Base-by-base conservation (phyloP, 2,888 invertebrate species). In the Sicus ferrugineus region DNA sequence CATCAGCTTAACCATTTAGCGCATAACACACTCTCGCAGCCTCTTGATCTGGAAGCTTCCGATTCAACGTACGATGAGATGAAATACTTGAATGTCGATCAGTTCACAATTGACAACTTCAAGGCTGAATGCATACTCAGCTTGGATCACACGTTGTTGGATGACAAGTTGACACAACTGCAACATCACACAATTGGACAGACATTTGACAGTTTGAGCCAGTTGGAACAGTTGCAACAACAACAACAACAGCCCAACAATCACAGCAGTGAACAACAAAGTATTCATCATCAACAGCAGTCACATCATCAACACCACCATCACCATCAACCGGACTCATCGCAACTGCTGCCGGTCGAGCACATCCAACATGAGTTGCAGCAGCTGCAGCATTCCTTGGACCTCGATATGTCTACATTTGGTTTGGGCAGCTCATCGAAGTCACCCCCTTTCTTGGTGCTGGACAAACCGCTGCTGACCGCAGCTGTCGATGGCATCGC, bases 31-130 rank as follows among this genome's bases (percentile, higher is more conserved):
- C 23, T 59, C 23, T 56, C 46, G 3, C 31, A 61, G 14, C 42
- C 63, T 3, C 56, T 67, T 7, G 70, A 70, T 21, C 54, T 66
- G 19, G 67, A 67, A 21, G 50, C 59, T 16, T 67, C 67, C 42
- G 54, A 67, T 46, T 83, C 85, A 54, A 81, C 83, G 42, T 85
- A 85, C 68, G 85, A 86, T 65, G 86, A 84, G 75, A 85, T 85
- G 79, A 85, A 86, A 75, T 86, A 84, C 74, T 79, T 86, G 58
- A 84, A 83, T 74, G 85, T 85, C 65, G 86, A 86, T 76, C 85
- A 86, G 73, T 86, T 85, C 69, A 84, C 84, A 72, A 86, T 86
- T 72, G 86, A 86, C 42, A 84, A 82, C 74, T 84, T 86, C 67
- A 85, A 85, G 73, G 82, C 84, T 54, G 86, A 86, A 71, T 85